Evolutionary conservation across 2,797 vertebrate species (phyloP).

Genomic region (Halcyon smyrnensis): DNA sequence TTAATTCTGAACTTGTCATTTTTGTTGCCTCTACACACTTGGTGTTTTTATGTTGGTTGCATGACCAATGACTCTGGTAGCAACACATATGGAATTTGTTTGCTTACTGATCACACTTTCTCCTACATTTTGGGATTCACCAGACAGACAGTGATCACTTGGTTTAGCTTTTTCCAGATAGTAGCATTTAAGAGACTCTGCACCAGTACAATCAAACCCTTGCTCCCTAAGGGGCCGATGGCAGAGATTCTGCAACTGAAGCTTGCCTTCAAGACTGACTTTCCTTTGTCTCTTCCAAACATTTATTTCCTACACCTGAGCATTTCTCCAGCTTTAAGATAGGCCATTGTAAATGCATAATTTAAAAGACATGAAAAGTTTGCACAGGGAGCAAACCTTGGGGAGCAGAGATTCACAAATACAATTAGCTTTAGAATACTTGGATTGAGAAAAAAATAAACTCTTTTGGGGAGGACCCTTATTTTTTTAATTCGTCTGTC

Average conservation of each 20-base stretch:
- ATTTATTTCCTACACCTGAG: neutral
- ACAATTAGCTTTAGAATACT: neutral
- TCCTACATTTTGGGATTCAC: neutral
- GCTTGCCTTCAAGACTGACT: neutral
- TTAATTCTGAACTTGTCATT: neutral
- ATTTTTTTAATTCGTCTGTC: neutral
- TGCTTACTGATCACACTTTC: neutral
- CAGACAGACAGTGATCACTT: neutral
- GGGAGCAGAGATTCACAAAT: neutral
- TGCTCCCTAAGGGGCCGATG: fast-evolving
- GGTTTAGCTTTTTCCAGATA: neutral
- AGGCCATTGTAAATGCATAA: fast-evolving
- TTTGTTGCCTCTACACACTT: neutral
- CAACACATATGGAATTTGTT: neutral
- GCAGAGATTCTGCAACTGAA: neutral
- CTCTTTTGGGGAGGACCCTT: neutral
- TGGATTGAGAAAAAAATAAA: neutral
- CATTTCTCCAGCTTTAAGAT: neutral
- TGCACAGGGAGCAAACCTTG: fast-evolving
- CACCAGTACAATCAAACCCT: neutral
- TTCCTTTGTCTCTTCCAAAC: neutral
- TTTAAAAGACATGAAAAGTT: neutral
- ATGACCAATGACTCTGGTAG: neutral
- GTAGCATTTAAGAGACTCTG: neutral
- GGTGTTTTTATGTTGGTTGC: neutral